Percentiles rank a stretch among this genome's conserved stretches.
phyloP scores from a whole-genome alignment of 2,888 invertebrate species.

The Macaria notata region DNA sequence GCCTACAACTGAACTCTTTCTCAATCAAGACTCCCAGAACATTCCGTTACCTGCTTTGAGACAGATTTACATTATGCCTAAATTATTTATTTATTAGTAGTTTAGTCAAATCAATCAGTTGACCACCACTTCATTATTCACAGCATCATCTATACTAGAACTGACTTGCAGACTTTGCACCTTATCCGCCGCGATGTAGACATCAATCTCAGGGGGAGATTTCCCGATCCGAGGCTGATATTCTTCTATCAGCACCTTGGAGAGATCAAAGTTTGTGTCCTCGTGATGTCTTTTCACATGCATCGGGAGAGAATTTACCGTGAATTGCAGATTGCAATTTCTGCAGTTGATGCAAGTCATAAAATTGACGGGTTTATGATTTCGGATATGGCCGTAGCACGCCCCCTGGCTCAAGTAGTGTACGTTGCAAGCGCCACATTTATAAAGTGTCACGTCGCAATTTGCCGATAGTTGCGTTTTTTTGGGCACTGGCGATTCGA shows the following conservation, averaged over 20 bases:
- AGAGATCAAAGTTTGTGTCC: slow-evolving; percentile 39
- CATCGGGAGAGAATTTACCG: slow-evolving; percentile 41
- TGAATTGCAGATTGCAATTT: slow-evolving; percentile 55
- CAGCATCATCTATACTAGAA: slow-evolving; percentile 40
- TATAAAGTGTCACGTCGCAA: slow-evolving; percentile 27
- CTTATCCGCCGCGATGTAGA: slow-evolving; percentile 47
- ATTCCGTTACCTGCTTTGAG: too few relatives aligned
- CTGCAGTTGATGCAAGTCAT: slow-evolving; percentile 60
- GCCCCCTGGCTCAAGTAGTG: slow-evolving; percentile 43
- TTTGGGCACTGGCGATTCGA: not conserved
- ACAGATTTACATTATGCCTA: too few relatives aligned
- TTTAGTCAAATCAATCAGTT: not conserved
- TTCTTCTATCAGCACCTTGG: slow-evolving; percentile 49
- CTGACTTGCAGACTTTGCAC: slow-evolving; percentile 51
- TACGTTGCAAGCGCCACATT: slow-evolving; percentile 52
- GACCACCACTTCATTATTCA: too few relatives aligned
- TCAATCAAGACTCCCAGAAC: too few relatives aligned
- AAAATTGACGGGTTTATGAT: slow-evolving; percentile 44
- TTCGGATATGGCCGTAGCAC: slow-evolving; percentile 46
- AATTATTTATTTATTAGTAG: not conserved
- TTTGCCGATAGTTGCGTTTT: not conserved
- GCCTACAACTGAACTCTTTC: too few relatives aligned
- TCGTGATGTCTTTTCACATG: slow-evolving; percentile 52
- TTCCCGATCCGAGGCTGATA: slow-evolving; percentile 32
- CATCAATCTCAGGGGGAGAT: slow-evolving; percentile 22